phyloP scores from a whole-genome alignment of 1,140 invertebrate genomes.

The Drosophila pandora region DNA sequence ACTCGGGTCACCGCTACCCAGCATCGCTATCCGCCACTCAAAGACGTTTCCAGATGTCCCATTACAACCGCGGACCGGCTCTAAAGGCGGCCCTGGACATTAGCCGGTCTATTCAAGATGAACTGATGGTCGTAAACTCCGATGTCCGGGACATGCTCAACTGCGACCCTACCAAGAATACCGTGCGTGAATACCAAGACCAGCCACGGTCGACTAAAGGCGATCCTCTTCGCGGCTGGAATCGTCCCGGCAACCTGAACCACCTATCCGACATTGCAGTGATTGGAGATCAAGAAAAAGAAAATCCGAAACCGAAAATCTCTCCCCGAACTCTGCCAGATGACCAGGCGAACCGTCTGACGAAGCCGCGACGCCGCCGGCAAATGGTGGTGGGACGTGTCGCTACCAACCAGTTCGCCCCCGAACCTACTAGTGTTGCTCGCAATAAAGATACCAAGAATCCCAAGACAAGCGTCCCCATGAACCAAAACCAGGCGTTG shows the following conservation, averaged over 20 bases:
- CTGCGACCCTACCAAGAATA: conserved; percentile 5
- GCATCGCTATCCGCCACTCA: conserved; percentile 30
- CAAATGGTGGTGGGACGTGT: neutral
- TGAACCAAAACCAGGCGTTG: neutral
- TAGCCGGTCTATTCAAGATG: conserved; percentile 53
- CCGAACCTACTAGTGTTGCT: no score
- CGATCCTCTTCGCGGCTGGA: conserved; percentile 55
- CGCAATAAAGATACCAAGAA: no score
- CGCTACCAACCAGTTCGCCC: neutral
- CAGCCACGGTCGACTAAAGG: neutral
- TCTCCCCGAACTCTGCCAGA: neutral
- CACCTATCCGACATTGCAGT: neutral
- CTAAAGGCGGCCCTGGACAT: conserved; percentile 38
- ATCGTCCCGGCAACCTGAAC: conserved; percentile 23
- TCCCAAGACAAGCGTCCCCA: no score
- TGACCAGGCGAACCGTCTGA: neutral
- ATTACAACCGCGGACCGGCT: neutral
- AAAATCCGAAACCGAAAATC: neutral
- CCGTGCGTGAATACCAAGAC: neutral
- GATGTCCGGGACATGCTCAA: conserved; percentile 38
- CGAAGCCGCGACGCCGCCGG: conserved; percentile 18
- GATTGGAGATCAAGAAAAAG: neutral
- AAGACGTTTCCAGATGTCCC: conserved; percentile 16
- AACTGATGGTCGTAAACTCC: conserved; percentile 49
- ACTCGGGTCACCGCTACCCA: neutral